phyloP scores from a whole-genome alignment of 30 jellyfish, hydroid and myxozoan genomes.

The Nemopilema nomurai region DNA sequence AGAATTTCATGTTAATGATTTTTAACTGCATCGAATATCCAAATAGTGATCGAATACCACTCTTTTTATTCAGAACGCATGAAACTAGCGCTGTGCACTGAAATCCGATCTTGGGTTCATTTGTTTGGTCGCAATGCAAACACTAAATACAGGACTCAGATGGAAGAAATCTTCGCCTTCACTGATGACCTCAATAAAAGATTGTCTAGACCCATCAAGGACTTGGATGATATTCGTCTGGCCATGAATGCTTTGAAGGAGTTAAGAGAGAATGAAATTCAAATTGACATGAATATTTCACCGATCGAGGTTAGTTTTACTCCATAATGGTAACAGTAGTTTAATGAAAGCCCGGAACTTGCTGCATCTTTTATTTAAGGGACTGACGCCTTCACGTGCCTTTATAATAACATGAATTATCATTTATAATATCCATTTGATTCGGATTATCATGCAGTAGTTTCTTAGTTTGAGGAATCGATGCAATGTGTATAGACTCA shows the following conservation, averaged over 20 bases:
- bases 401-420: no score
- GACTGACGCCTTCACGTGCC: no score
- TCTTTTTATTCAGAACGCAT: conserved; percentile 55
- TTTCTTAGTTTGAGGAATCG: no score
- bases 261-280: conserved; percentile 69
- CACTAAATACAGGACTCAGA: conserved; percentile 60
- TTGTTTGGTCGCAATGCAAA: conserved; percentile 82
- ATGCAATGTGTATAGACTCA: no score
- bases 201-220: conserved; percentile 71
- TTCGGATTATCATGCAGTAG: no score
- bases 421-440: no score
- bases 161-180: conserved; percentile 62
- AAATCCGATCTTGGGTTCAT: conserved; percentile 80
- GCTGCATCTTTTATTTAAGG: no score
- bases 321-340: no score
- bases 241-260: conserved; percentile 83
- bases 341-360: no score
- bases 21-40: background rate
- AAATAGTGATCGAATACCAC: no score
- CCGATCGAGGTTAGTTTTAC: conserved; percentile 76
- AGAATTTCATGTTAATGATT: background rate
- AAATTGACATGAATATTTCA: conserved; percentile 78
- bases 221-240: conserved; percentile 75
- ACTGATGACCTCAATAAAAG: conserved; percentile 62
- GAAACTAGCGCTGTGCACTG: conserved; percentile 80